Percentiles rank a stretch among this genome's conserved stretches.
These are phyloP conservation scores for Palythoa caribaeorum DNA, from an alignment of 92 coral and sea anemone species.

Conservation along the genomic window DNA sequence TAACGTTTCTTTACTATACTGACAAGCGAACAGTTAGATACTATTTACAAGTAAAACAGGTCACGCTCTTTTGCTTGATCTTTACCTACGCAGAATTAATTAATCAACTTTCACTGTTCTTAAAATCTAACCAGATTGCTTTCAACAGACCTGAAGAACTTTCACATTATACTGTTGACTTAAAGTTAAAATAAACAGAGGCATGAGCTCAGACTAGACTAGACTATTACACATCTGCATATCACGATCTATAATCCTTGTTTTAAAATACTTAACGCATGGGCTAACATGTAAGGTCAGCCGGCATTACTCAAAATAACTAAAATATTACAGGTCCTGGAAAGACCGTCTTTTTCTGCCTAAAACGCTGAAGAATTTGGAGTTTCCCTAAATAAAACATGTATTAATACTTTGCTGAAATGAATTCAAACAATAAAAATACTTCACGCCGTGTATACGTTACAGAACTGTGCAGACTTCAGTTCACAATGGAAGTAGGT, in stretches of 20 bases:
- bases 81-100: too few species aligned
- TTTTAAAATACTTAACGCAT: not conserved
- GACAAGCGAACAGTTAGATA: too few species aligned
- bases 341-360: not conserved
- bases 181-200: not conserved
- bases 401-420: not conserved
- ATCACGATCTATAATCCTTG: not conserved
- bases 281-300: not conserved
- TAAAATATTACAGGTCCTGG: not conserved
- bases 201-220: not conserved
- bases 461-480: not conserved
- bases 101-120: too few species aligned
- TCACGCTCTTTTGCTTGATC: too few species aligned
- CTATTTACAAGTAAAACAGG: too few species aligned
- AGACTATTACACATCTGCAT: not conserved
- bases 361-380: not conserved
- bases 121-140: too few species aligned
- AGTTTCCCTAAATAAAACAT: not conserved
- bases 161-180: not conserved
- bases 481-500: not conserved
- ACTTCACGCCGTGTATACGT: not conserved
- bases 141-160: too few species aligned
- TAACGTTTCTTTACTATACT: too few species aligned
- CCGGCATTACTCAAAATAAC: not conserved
- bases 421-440: not conserved